Conservation (phyloP, 2,797 vertebrate genomes). For the Phrynocephalus guinanensis region DNA sequence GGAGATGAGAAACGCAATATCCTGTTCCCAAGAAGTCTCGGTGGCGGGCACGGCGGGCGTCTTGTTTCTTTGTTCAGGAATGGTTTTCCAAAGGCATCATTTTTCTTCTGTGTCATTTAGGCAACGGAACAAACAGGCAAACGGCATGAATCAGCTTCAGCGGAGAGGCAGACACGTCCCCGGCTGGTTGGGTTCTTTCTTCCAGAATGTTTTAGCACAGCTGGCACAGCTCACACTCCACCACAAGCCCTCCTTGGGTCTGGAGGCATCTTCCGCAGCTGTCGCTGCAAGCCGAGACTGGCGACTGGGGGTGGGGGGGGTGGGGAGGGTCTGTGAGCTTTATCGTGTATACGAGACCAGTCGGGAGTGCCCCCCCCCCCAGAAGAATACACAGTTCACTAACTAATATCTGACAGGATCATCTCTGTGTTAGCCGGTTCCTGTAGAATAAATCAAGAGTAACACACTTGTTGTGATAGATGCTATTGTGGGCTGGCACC, state of each 20-base stretch:
- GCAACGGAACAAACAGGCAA: not conserved
- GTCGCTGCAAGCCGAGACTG: not conserved
- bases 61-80: not conserved
- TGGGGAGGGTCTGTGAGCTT: too few species aligned
- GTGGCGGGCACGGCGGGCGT: not conserved
- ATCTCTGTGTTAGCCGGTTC: too few species aligned
- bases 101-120: not conserved
- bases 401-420: too few species aligned
- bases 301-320: too few species aligned
- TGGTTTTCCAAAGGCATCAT: too few species aligned
- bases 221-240: too few species aligned
- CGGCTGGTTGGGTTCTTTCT: not conserved
- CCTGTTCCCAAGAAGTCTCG: not conserved
- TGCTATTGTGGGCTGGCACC: too few species aligned
- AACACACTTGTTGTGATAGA: not conserved
- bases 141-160: not conserved
- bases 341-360: not conserved
- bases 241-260: not conserved
- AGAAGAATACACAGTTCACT: too few species aligned
- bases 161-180: not conserved
- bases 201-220: not conserved
- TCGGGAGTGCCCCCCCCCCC: not conserved
- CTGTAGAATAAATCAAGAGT: not conserved
- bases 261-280: not conserved
- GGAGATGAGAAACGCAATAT: not conserved